Evolutionary conservation across 2,113 vertebrate species (phyloP), one percentile per base, ranked within the genome.

Genomic region (Myxocyprinus asiaticus): DNA sequence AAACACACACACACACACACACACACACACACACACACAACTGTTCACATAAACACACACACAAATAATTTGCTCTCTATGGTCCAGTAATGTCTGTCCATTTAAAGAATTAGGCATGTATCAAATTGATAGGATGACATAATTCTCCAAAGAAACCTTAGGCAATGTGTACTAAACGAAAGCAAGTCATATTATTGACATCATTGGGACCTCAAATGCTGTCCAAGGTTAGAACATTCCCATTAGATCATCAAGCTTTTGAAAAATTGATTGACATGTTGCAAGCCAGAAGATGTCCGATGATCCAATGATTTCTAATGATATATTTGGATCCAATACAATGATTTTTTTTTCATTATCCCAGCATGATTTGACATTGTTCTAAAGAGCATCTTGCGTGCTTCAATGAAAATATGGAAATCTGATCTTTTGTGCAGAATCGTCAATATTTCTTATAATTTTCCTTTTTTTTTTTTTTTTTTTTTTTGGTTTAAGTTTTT

Each of bases 21-120:
- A 90, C 22, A 85, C 88, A 77, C 47, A 61, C 58, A 79, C 55
- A 56, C n/a, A 79, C 72, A 77, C 47, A 83, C 77, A 78, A 66
- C 70, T 72, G 64, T 84, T 86, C 91, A 91, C 88, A 90, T 3
- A 85, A 88, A 77, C 47, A 61, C 84, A 87, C 87, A 48, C 17
- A 6, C 48, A 76, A 8, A 76, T 80, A 81, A 86, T 78, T 83
- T 74, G 77, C 85, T 73, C 56, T 64, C 85, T 22, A 58, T 15
- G 6, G 69, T 75, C 43, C 17, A 83, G 76, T 10, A 78, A 65
- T 56, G 42, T 78, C 45, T 45, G 61, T 63, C 45, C 63, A 63
- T 65, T 59, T 53, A n/a, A 51, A 12, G 48, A 33, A 56, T 51
- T 66, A 10, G 43, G n/a, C n/a, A 4, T 4, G 11, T 10, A 5